phyloP scores from a whole-genome alignment of 2,888 invertebrate species.

The Drosophila setosimentum region DNA sequence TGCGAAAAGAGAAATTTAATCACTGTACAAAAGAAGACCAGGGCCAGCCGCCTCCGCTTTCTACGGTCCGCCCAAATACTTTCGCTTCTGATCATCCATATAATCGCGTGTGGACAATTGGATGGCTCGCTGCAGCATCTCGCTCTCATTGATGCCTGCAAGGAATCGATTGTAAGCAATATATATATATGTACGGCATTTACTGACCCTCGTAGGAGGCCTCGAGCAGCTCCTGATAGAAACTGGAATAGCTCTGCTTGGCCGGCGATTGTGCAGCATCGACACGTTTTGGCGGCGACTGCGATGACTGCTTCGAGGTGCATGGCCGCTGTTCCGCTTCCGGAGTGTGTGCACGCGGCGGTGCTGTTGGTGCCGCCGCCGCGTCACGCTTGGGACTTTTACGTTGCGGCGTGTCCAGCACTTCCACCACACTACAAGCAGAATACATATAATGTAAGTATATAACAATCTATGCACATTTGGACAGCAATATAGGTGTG shows the following conservation, averaged over 20 bases:
- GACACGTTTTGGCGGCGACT: conserved; percentile 73
- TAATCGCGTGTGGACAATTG: conserved; percentile 85
- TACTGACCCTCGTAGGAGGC: conserved; percentile 84
- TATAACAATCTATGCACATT: background rate
- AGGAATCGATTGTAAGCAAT: background rate
- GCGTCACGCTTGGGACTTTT: conserved; percentile 80
- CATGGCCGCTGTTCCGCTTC: conserved; percentile 80
- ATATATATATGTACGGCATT: background rate
- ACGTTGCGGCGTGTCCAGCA: conserved; percentile 55
- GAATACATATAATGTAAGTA: background rate
- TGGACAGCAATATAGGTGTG: background rate
- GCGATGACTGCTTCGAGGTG: conserved; percentile 82
- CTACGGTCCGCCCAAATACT: conserved; percentile 82
- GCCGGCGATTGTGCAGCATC: conserved; percentile 42
- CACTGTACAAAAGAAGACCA: conserved; percentile 65
- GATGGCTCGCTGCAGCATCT: conserved; percentile 85
- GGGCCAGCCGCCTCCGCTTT: background rate
- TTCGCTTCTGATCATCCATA: conserved; percentile 84
- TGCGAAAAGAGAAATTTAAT: conserved; percentile 63
- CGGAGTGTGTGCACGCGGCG: conserved; percentile 67
- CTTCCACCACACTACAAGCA: conserved; percentile 54
- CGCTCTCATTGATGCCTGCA: conserved; percentile 81
- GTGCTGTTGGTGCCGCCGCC: conserved; percentile 27
- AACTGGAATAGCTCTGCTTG: conserved; percentile 77
- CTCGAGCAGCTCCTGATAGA: conserved; percentile 85